These are phyloP conservation scores for Tetrao urogallus DNA, from an alignment of 2,113 vertebrate genomes.

Conservation along the genomic window DNA sequence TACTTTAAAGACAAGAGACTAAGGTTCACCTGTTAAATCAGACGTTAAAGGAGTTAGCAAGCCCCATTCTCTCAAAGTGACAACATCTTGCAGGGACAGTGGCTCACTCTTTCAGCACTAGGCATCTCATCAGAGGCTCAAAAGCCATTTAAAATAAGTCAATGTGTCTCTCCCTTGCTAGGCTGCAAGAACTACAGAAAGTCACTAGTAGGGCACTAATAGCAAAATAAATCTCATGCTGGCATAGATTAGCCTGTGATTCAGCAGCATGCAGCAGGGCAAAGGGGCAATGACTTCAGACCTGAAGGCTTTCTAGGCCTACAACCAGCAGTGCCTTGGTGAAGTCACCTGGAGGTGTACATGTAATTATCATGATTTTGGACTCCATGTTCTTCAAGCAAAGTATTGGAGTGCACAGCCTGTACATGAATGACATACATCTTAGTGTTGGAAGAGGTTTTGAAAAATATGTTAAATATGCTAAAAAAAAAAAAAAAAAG, in stretches of 20 bases:
- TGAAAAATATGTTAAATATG: background rate
- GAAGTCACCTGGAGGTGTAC: background rate
- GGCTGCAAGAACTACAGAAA: background rate
- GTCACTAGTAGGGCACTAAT: background rate
- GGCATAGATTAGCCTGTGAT: background rate
- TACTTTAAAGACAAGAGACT: background rate
- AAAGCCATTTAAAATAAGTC: background rate
- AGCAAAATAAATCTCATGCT: background rate
- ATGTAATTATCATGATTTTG: background rate
- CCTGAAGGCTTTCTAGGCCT: background rate
- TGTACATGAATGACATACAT: accelerated
- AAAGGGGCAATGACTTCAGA: background rate
- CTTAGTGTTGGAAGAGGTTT: accelerated
- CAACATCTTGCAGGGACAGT: background rate
- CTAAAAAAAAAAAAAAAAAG: background rate
- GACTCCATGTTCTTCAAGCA: accelerated
- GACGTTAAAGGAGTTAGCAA: background rate
- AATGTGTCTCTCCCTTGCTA: background rate
- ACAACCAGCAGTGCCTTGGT: background rate
- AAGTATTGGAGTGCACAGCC: background rate
- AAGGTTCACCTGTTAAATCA: background rate
- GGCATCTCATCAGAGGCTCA: accelerated
- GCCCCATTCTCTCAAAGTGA: background rate
- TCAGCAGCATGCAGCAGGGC: background rate
- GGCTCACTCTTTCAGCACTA: background rate